These are phyloP conservation scores for Pseudolaguvia tuberculata DNA, from an alignment of 2,113 vertebrate species.

Conservation along the genomic window DNA sequence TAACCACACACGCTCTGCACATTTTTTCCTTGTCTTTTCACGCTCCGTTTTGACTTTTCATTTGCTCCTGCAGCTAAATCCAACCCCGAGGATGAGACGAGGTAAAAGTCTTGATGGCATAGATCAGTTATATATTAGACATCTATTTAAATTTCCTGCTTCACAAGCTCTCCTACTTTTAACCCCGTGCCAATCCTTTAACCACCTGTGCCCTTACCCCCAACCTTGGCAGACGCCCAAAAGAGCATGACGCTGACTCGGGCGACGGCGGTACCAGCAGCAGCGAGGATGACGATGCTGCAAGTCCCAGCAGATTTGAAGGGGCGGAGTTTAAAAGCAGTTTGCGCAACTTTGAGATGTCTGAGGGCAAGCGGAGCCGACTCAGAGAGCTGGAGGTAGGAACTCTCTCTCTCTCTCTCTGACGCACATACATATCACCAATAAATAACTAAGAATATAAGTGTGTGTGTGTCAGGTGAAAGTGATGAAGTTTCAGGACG, in stretches of 20 bases:
- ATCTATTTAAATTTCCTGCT: background rate
- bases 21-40: background rate
- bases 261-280: conserved; percentile 67
- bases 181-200: background rate
- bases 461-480: conserved; percentile 62
- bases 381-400: conserved; percentile 73
- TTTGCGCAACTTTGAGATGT: conserved; percentile 67
- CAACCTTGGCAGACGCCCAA: conserved; percentile 48
- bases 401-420: background rate
- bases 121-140: background rate
- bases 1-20: conserved; percentile 32
- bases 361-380: conserved; percentile 71
- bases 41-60: conserved; percentile 17
- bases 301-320: conserved; percentile 63
- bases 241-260: conserved; percentile 57
- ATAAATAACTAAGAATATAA: no score
- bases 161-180: background rate
- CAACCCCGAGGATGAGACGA: conserved; percentile 53
- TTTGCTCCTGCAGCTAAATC: conserved; percentile 58
- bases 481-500: conserved; percentile 75
- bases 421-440: background rate
- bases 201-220: no score
- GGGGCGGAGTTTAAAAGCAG: conserved; percentile 67
- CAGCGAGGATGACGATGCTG: conserved; percentile 54
- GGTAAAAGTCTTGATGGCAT: conserved; percentile 48